Percentiles rank a stretch among this genome's conserved stretches.
phyloP scores from a whole-genome alignment of 2,888 invertebrate species.

The Athalia circularis region DNA sequence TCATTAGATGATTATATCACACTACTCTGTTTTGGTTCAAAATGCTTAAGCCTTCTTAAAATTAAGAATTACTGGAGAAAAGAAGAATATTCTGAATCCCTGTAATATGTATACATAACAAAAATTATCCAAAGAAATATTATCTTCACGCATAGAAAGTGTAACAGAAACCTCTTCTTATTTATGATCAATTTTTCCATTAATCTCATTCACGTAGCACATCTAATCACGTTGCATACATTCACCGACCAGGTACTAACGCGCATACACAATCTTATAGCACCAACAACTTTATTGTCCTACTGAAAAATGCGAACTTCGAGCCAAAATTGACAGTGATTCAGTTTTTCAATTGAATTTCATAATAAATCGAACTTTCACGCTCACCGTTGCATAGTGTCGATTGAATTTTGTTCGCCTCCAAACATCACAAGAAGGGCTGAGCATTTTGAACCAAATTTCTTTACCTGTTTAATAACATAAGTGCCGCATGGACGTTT shows the following conservation, averaged over 20 bases:
- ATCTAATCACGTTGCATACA: conserved; percentile 28
- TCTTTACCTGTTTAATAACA: conserved; percentile 14
- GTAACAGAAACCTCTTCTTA: not conserved
- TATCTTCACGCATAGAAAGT: not conserved
- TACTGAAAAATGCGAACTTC: conserved; percentile 18
- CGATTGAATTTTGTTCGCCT: not conserved
- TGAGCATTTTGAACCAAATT: conserved; percentile 17
- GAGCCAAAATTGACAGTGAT: too few relatives aligned
- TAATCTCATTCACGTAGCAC: not conserved
- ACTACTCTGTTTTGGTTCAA: conserved; percentile 48
- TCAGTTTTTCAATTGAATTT: too few relatives aligned
- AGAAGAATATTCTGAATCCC: conserved; percentile 11
- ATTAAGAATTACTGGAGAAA: conserved; percentile 15
- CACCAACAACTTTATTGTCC: conserved; percentile 35
- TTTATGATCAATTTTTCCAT: not conserved
- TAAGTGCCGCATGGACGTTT: conserved; percentile 26
- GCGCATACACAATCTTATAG: conserved; percentile 27
- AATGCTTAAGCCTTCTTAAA: conserved; percentile 30
- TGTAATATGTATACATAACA: conserved; percentile 1
- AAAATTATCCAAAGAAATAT: not conserved
- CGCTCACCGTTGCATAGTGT: not conserved
- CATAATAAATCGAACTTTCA: not conserved
- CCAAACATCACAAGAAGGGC: conserved; percentile 4
- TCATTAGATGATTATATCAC: conserved; percentile 42
- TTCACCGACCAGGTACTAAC: conserved; percentile 31